A percentile compares a stretch with the other conserved stretches of the same genome.
Evolutionary conservation across 2,797 vertebrate species (phyloP).

Genomic region (Diplodus puntazzo): DNA sequence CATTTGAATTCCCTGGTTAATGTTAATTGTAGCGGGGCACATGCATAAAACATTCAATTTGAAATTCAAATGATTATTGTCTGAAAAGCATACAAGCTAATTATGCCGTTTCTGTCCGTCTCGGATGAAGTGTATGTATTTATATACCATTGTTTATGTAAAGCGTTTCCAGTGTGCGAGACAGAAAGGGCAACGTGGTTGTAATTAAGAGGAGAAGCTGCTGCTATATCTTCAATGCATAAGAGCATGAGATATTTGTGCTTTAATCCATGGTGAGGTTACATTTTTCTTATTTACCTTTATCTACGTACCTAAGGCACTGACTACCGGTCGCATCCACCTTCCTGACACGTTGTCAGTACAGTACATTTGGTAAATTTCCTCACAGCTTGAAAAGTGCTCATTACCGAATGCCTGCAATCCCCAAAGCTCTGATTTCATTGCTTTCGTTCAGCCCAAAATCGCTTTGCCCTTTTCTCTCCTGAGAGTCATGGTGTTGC

Average conservation of each 20-base stretch:
- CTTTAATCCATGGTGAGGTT: conserved; percentile 21
- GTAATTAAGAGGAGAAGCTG: conserved; percentile 27
- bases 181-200: background rate
- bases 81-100: conserved; percentile 30
- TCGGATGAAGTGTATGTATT: conserved; percentile 28
- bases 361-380: conserved; percentile 24
- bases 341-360: conserved; percentile 2
- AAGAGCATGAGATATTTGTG: conserved; percentile 24
- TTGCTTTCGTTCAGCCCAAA: conserved; percentile 31
- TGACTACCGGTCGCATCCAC: background rate
- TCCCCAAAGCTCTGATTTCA: conserved; percentile 29
- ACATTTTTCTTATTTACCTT: background rate
- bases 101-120: conserved; percentile 21
- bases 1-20: conserved; percentile 11
- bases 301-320: background rate
- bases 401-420: conserved; percentile 33
- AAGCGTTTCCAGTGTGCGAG: conserved; percentile 6
- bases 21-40: background rate
- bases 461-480: conserved; percentile 41
- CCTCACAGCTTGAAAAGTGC: conserved; percentile 40
- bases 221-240: background rate
- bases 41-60: conserved; percentile 43
- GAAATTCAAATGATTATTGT: conserved; percentile 44
- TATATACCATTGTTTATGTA: conserved; percentile 27
- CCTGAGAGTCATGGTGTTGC: conserved; percentile 11